Evolutionary conservation across 2,113 vertebrate species (phyloP).

Genomic region (Suricata suricatta): DNA sequence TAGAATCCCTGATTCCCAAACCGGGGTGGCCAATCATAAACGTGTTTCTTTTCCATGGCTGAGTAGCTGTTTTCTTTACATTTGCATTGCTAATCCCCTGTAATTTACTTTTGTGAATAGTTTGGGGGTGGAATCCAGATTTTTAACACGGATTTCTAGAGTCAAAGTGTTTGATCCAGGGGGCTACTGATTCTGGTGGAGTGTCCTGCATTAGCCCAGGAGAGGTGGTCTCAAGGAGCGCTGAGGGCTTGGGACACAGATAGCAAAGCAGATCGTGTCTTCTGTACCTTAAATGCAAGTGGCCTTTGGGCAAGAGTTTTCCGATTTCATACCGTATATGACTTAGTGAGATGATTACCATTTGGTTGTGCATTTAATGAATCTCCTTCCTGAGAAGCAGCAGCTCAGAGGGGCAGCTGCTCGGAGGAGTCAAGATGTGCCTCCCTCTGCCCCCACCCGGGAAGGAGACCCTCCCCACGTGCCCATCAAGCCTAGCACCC

Average conservation of each 20-base stretch:
- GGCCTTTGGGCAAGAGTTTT: not conserved
- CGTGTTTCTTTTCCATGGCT: rapidly evolving
- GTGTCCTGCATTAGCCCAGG: too few relatives aligned
- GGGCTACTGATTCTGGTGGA: not conserved
- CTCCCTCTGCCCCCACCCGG: rapidly evolving
- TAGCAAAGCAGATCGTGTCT: rapidly evolving
- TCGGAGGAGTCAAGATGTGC: not conserved
- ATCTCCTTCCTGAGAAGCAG: not conserved
- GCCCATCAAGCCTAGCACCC: rapidly evolving
- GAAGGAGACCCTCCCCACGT: not conserved
- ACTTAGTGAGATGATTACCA: not conserved
- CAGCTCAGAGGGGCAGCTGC: too few relatives aligned
- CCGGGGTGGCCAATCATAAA: rapidly evolving
- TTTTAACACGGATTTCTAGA: not conserved
- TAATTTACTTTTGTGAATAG: not conserved
- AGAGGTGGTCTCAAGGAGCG: not conserved
- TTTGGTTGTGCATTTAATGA: not conserved
- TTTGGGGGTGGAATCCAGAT: too few relatives aligned
- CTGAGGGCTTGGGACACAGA: not conserved
- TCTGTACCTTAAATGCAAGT: not conserved
- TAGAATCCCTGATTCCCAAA: too few relatives aligned
- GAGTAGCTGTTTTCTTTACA: not conserved
- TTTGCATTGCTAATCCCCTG: not conserved
- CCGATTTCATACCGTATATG: not conserved
- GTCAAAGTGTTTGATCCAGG: not conserved